Conservation (phyloP, 2,113 vertebrate species). For the Dipodomys spectabilis region DNA sequence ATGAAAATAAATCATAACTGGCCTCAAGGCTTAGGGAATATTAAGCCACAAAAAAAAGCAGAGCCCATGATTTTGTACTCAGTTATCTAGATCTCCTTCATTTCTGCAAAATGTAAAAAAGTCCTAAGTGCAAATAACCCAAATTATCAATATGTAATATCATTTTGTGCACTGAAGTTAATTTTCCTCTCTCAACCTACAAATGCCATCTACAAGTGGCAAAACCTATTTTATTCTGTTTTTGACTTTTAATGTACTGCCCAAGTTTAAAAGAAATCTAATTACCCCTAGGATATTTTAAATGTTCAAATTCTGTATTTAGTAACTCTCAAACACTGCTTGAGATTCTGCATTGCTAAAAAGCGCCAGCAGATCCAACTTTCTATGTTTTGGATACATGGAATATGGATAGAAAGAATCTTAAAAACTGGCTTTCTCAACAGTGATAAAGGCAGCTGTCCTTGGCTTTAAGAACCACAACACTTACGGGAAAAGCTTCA, state of each 20-base stretch:
- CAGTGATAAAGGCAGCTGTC: neutral
- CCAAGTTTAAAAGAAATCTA: neutral
- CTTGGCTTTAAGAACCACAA: neutral
- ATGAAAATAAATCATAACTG: neutral
- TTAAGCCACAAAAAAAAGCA: neutral
- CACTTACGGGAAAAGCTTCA: neutral
- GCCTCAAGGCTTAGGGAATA: neutral
- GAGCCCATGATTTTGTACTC: neutral
- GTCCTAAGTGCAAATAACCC: neutral
- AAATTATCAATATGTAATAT: neutral
- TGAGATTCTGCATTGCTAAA: neutral
- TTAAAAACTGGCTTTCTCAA: neutral
- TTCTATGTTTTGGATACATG: neutral
- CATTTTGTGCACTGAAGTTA: neutral
- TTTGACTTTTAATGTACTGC: neutral
- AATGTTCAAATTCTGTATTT: neutral
- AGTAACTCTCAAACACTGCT: neutral
- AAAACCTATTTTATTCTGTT: conserved; percentile 21
- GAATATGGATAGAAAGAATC: neutral
- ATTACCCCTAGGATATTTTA: neutral
- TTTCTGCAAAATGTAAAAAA: conserved; percentile 22
- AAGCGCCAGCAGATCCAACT: neutral
- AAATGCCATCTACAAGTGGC: neutral
- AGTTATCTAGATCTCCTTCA: neutral
- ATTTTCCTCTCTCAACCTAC: neutral